A percentile compares a stretch with the other conserved stretches of the same genome.
Evolutionary conservation across 2,888 invertebrate genomes (phyloP).

Genomic region (Athalia rosae): DNA sequence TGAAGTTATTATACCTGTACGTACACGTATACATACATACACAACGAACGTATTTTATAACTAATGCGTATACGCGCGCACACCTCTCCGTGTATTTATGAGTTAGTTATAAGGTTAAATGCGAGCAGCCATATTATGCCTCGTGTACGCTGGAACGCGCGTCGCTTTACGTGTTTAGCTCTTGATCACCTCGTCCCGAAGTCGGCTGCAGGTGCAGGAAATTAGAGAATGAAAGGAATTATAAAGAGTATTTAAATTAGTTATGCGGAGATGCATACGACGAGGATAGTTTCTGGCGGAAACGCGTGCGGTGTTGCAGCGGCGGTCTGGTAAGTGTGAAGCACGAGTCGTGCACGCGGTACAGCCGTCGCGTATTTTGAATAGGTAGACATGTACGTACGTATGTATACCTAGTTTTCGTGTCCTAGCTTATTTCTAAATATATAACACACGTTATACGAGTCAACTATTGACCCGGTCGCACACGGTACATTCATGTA

Average conservation of each 20-base stretch:
- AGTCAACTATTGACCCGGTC: constrained; percentile 41
- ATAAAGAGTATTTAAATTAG: too few species aligned
- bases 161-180: too few species aligned
- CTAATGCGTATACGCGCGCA: too few species aligned
- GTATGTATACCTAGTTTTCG: not conserved
- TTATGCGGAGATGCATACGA: too few species aligned
- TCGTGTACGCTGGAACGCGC: too few species aligned
- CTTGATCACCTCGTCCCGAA: not conserved
- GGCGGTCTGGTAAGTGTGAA: constrained; percentile 36
- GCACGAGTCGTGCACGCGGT: constrained; percentile 27
- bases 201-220: not conserved
- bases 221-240: not conserved
- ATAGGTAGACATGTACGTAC: constrained; percentile 31
- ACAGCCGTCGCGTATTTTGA: not conserved
- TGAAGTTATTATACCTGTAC: too few species aligned
- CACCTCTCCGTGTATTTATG: too few species aligned
- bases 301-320: constrained; percentile 30
- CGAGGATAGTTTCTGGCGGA: constrained; percentile 42
- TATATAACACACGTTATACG: constrained; percentile 39
- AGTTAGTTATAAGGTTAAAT: too few species aligned
- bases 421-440: constrained; percentile 18
- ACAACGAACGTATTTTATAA: too few species aligned
- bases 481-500: not conserved
- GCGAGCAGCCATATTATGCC: too few species aligned
- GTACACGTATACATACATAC: too few species aligned